Evolutionary conservation across 2,797 vertebrate genomes (phyloP).

Genomic region (Oophaga sylvatica): DNA sequence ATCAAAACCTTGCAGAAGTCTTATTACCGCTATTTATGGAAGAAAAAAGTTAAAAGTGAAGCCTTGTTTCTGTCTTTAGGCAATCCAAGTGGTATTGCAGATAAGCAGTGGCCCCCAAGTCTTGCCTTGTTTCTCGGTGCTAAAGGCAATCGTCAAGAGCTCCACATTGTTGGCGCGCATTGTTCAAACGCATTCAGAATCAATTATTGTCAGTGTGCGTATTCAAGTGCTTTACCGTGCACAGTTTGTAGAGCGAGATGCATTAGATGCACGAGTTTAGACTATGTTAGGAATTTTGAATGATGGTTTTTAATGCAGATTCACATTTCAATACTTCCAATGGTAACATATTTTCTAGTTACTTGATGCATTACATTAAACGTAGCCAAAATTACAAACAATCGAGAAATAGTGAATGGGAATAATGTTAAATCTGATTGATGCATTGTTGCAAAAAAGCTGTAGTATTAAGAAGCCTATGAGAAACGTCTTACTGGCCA

Average conservation of each 20-base stretch:
- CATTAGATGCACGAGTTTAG: neutral
- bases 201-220: neutral
- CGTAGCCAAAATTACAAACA: neutral
- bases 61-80: neutral
- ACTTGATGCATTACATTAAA: neutral
- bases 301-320: neutral
- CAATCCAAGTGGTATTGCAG: neutral
- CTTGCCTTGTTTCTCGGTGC: neutral
- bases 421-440: neutral
- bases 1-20: conserved; percentile 18
- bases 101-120: neutral
- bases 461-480: neutral
- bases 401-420: neutral
- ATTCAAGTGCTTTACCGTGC: neutral
- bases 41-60: neutral
- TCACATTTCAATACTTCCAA: neutral
- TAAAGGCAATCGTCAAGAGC: neutral
- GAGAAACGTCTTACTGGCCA: neutral
- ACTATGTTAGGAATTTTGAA: neutral
- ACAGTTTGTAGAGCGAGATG: neutral
- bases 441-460: neutral
- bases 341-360: neutral
- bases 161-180: neutral
- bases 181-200: neutral
- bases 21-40: neutral